These are phyloP conservation scores for Muschampia plurimacula DNA, from an alignment of 2,888 invertebrate species.

Conservation along the genomic window DNA sequence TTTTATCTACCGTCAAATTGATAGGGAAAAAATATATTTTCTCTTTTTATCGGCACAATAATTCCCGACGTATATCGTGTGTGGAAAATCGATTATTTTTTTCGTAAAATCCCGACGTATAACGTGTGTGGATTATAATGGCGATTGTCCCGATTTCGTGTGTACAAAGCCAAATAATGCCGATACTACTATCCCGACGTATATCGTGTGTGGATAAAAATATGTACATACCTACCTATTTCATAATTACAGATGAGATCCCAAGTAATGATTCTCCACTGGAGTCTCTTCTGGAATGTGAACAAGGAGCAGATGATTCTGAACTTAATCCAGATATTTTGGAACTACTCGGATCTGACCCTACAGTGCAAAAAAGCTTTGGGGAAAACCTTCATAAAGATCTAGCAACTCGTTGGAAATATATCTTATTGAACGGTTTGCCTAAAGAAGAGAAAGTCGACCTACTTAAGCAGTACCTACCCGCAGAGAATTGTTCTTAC, in stretches of 20 bases:
- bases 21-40: not conserved
- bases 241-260: slow-evolving; percentile 1
- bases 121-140: slow-evolving; percentile 1
- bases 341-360: slow-evolving; percentile 13
- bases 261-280: slow-evolving; percentile 2
- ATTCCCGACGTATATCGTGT: not conserved
- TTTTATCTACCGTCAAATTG: not conserved
- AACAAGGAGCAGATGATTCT: not conserved
- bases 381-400: slow-evolving; percentile 34
- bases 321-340: slow-evolving; percentile 20
- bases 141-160: not conserved
- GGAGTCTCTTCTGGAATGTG: not conserved
- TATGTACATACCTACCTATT: not conserved
- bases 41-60: not conserved
- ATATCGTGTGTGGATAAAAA: slow-evolving; percentile 16
- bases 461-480: slow-evolving; percentile 39
- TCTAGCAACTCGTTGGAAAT: slow-evolving; percentile 26
- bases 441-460: slow-evolving; percentile 24
- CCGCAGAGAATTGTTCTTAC: slow-evolving; percentile 40
- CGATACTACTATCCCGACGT: slow-evolving; percentile 12
- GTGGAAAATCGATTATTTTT: too few species aligned
- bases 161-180: not conserved
- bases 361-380: slow-evolving; percentile 6
- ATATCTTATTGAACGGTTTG: slow-evolving; percentile 37
- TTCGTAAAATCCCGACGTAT: too few species aligned